Evolutionary conservation across 1,140 invertebrate genomes (phyloP), one percentile per base, ranked within the genome.

Genomic region (Sitobion miscanthi): DNA sequence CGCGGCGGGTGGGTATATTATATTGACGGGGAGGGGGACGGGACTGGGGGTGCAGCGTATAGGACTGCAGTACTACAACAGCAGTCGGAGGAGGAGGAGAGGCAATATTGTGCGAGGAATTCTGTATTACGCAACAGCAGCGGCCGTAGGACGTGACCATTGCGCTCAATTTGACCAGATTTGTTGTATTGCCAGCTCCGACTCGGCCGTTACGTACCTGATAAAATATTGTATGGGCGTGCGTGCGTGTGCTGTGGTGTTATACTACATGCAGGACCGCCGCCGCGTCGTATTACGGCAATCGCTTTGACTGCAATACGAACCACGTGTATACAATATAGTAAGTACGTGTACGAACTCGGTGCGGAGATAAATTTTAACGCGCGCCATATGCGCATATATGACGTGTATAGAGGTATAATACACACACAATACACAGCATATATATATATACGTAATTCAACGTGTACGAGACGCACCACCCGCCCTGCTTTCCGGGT

Each of bases 131-230:
- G 47, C n/a, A n/a, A 88, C 87, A 85, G 30, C 86, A 57, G 54
- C 88, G 35, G 91, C 17, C 7, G 23, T 92, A 9, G 77, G 30
- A 92, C 91, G 91, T 92, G 91, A 92, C 91, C 91, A 77, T 83
- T 77, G 69, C 91, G 77, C 89, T 54, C 89, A 90, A 90, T 90
- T 90, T 62, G 89, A 92, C 77, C 91, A 83, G 91, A 92, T 92
- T 92, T 83, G 91, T 92, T 83, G 17, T 92, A 83, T 47, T 83
- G 30, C 62, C 62, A n/a, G 62, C 62, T 77, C 62, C 62, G 69
- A 7, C 69, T 49, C 91, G 42, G 77, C 69, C 62, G 57, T 52
- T 45, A 14, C n/a, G 77, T 77, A 91, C 90, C 90, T 91, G 90
- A 91, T 91, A 91, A 91, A 91, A 91, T 91, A 77, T 91, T n/a